Base-by-base conservation (phyloP, 2,113 vertebrate species). In the Dromiciops gliroides region DNA sequence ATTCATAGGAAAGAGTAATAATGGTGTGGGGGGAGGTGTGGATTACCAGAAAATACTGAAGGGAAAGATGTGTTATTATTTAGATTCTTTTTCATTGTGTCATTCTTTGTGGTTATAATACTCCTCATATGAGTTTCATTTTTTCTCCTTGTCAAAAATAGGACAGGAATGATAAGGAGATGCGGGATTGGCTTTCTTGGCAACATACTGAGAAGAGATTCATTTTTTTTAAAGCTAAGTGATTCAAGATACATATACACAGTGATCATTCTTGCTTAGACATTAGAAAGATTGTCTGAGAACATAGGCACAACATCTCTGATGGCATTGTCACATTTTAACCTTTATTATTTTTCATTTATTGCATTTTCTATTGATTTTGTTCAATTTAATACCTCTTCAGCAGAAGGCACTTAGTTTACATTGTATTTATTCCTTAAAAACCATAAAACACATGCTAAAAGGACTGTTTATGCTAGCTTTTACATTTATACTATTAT, bases 101-200 rank as follows among this genome's bases (percentile, higher is more conserved):
- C 51, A n/a, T 50, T 95, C 90, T 92, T 52, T 92, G 26, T n/a
- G 93, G 91, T 92, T 89, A 91, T 92, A 47, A 44, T 50, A 28
- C 51, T 94, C 8, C 24, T 75, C 25, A 25, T 94, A 88, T 8
- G 3, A 0, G 51, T 94, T 95, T 88, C 19, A 28, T 96, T 75
- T 89, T 89, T 10, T 96, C 0, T 0, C 1, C 53, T 96, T 96
- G 51, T 48, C 92, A 92, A 93, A 97, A 96, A 89, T 90, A 94
- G 0, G 23, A 56, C 48, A 47, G 24, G 93, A 92, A 91, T 91
- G 37, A n/a, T 96, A 90, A 96, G 31, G 67, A 88, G 1, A 22
- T 89, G 5, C 90, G 56, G 93, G 93, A 90, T 83, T 95, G 90
- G 9, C 47, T 93, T 94, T 96, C 51, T 14, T 10, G 93, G 90